Base-by-base conservation (phyloP, 2,888 invertebrate genomes). In the Diabrotica balteata region DNA sequence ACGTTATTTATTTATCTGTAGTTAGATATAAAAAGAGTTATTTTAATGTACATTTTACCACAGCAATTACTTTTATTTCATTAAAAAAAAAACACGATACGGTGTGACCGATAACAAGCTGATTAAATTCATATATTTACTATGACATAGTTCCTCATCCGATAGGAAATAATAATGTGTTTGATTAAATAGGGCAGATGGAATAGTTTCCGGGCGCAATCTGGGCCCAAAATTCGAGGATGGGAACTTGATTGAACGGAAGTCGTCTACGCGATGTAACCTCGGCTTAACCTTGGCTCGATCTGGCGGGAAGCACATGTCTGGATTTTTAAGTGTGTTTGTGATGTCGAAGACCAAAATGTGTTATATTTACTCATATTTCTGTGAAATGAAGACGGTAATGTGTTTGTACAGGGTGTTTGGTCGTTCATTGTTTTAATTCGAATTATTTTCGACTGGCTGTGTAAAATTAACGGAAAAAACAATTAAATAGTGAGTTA, bases 231-330 rank as follows among this genome's bases (percentile, higher is more conserved):
- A 69, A 63, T 65, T 57, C 57, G 44, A 67, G 43, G 67, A 70
- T 75, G 75, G 71, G 75, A 74, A 74, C 75, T 66, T 63, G 63
- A 70, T 70, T 72, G 62, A 66, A 53, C 74, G 75, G 75, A 75
- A 74, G 72, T 74, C 66, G 70, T 58, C 52, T 55, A 69, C 70
- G 67, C 71, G 32, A 5, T 32, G 32, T 32, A 74, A 43, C 73
- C 71, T 73, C 55, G 51, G 11, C 47, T n/a, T 65, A 64, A 68
- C 68, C 68, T 68, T 64, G 68, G 43, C 45, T 32, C 45, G 53
- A 47, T 51, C 51, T 63, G 63, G 59, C 60, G 52, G 64, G 59
- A 64, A 68, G 59, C 61, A 64, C 57, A 61, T 64, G 64, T 64
- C 57, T 63, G 50, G 52, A 63, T 52, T 61, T 57, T 63, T 57